Base-by-base conservation (phyloP, 2,797 vertebrate species). In the Megaceryle alcyon region DNA sequence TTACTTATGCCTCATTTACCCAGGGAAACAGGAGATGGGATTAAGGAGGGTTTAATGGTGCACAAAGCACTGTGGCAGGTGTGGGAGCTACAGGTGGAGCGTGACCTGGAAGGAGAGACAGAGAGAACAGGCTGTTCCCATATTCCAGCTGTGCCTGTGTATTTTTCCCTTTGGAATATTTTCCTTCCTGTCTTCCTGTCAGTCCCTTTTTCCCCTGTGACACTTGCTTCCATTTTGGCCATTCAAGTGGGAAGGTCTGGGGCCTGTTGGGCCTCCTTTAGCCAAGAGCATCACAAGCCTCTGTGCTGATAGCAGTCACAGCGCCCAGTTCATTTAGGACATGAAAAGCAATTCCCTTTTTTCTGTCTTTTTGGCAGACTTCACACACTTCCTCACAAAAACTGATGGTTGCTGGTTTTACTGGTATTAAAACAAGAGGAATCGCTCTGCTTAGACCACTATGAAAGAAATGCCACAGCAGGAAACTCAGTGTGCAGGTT, bases 181-280 rank as follows among this genome's bases (percentile, higher is more conserved):
- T 80, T 82, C 60, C 44, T 92, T 94, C 94, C 85, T 95, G 57
- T 96, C 65, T 92, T 96, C 94, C 91, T 91, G 33, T 92, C 65
- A 61, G 49, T 68, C 43, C 70, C 21, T 81, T 81, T 68, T 73
- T 17, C 56, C n/a, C 10, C 0, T 37, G 75, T 72, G 22, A 68
- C 59, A 8, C 63, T 71, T 88, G 82, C 75, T 95, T 88, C 91
- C 77, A 31, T 80, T 28, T 87, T 79, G 65, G 81, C 91, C 79
- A 39, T 44, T 25, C 57, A 29, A 66, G 22, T 46, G 37, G 90
- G 57, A 79, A 91, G 77, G 70, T 46, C 14, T 10, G 35, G 65
- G 79, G 44, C 26, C 71, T 53, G 61, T 72, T 81, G 49, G 61
- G 77, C 92, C 60, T 88, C 61, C 72, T 68, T 66, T 82, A 96